Evolutionary conservation across 1,140 invertebrate species (phyloP).

Genomic region (Zaprionus vittiger): DNA sequence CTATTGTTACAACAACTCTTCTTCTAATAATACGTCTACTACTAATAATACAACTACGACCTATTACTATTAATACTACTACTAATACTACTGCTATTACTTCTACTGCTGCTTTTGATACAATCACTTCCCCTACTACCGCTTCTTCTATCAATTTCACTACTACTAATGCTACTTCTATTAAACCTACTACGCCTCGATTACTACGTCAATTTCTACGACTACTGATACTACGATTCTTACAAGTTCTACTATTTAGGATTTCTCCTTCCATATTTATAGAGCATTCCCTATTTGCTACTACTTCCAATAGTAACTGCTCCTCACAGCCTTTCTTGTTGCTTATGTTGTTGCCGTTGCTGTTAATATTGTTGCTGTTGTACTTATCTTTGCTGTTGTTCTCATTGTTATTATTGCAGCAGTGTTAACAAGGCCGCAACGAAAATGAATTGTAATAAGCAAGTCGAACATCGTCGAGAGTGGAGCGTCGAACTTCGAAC

Average conservation of each 20-base stretch:
- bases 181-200: too few relatives aligned
- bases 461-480: constrained; percentile 18
- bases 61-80: not conserved
- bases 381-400: constrained; percentile 7
- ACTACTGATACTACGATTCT: not conserved
- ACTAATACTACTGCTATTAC: not conserved
- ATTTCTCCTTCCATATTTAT: not conserved
- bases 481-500: constrained; percentile 14
- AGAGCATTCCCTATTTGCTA: not conserved
- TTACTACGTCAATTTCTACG: not conserved
- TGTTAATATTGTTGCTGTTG: constrained; percentile 4
- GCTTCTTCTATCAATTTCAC: too few relatives aligned
- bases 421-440: constrained; percentile 48
- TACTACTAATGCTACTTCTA: too few relatives aligned
- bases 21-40: too few relatives aligned
- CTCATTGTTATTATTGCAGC: constrained; percentile 38
- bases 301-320: not conserved
- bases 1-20: not conserved
- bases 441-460: constrained; percentile 38
- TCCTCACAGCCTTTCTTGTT: not conserved
- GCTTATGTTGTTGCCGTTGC: not conserved
- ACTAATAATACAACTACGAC: not conserved
- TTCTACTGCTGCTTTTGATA: too few relatives aligned
- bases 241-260: not conserved
- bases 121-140: too few relatives aligned